Evolutionary conservation across 2,113 vertebrate species (phyloP).

Genomic region (Thunnus maccoyii): DNA sequence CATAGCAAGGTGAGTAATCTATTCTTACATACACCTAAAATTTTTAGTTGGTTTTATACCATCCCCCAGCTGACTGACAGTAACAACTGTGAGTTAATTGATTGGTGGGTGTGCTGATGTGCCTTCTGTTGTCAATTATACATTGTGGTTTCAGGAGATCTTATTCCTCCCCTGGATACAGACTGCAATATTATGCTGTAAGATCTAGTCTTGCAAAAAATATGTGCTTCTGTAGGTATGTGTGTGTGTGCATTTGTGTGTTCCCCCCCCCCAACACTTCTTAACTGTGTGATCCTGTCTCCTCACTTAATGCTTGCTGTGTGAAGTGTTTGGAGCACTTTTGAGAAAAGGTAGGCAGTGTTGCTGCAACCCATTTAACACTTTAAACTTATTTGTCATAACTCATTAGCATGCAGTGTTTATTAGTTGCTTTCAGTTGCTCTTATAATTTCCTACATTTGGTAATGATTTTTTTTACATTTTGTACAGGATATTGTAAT

Average conservation of each 20-base stretch:
- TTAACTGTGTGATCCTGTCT: slow-evolving; percentile 84
- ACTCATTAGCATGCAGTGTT: slow-evolving; percentile 64
- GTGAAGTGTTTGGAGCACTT: slow-evolving; percentile 87
- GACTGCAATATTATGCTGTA: slow-evolving; percentile 83
- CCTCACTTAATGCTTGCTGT: slow-evolving; percentile 83
- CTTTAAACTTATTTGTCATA: slow-evolving; percentile 29
- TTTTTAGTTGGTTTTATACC: slow-evolving; percentile 18
- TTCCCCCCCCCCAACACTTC: slow-evolving; percentile 39
- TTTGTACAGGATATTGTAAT: not conserved
- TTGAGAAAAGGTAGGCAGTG: slow-evolving; percentile 87
- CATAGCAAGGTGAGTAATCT: slow-evolving; percentile 81
- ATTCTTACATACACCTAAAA: not conserved
- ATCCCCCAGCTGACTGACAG: slow-evolving; percentile 15
- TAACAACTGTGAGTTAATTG: slow-evolving; percentile 40
- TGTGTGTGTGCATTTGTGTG: slow-evolving; percentile 70
- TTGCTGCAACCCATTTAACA: slow-evolving; percentile 62
- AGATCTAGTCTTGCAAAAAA: slow-evolving; percentile 84
- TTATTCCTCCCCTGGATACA: slow-evolving; percentile 73
- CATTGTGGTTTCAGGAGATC: slow-evolving; percentile 77
- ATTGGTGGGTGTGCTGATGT: slow-evolving; percentile 39
- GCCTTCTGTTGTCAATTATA: slow-evolving; percentile 60
- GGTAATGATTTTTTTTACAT: slow-evolving; percentile 15
- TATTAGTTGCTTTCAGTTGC: slow-evolving; percentile 39
- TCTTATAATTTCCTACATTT: slow-evolving; percentile 3
- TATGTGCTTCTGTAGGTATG: slow-evolving; percentile 86